These are phyloP conservation scores for Lepisosteus osseus DNA, from an alignment of 2,113 vertebrate species.

Conservation along the genomic window DNA sequence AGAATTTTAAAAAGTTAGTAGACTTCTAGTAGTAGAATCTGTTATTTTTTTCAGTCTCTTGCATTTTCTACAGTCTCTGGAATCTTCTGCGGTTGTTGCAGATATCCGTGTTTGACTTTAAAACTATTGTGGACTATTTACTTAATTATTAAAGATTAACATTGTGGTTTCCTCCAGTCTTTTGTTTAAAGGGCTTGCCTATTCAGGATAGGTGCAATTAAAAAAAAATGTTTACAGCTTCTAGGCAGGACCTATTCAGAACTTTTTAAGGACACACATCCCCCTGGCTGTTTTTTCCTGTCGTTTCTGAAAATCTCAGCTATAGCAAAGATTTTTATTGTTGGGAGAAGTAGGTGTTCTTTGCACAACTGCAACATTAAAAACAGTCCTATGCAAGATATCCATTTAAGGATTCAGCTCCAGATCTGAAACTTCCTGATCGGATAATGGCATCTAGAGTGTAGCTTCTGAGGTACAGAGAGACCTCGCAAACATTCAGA, in stretches of 20 bases:
- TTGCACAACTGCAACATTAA: constrained; percentile 29
- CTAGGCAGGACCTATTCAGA: not conserved
- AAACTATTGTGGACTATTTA: too few species aligned
- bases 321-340: constrained; percentile 25
- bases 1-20: too few species aligned
- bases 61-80: too few species aligned
- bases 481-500: constrained; percentile 10
- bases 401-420: constrained; percentile 53
- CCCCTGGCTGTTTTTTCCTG: not conserved
- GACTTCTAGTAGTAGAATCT: too few species aligned
- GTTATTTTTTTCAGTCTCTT: too few species aligned
- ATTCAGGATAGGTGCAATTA: too few species aligned
- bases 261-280: not conserved
- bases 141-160: too few species aligned
- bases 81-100: too few species aligned
- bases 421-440: constrained; percentile 33
- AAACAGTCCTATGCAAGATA: constrained; percentile 31
- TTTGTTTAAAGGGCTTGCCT: too few species aligned
- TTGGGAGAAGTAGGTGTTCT: constrained; percentile 36
- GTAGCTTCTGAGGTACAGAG: not conserved
- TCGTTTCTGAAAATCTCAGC: not conserved
- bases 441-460: constrained; percentile 3
- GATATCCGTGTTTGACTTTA: too few species aligned
- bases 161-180: too few species aligned
- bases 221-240: too few species aligned